phyloP scores from a whole-genome alignment of 2,888 invertebrate genomes.

The Arenicola marina region DNA sequence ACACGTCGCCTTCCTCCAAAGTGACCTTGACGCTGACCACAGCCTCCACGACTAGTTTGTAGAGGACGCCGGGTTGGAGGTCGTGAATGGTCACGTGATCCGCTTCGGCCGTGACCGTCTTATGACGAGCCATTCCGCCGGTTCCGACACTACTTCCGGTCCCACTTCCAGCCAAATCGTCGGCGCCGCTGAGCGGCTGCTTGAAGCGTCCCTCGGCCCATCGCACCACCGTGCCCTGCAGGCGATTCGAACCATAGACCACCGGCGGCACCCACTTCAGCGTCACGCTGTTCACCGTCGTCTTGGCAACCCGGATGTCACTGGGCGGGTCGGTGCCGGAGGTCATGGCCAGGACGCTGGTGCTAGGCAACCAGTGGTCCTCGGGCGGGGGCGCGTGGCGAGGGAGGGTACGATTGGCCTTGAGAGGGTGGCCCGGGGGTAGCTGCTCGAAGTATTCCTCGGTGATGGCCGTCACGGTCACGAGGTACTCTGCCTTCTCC shows the following conservation, averaged over 20 bases:
- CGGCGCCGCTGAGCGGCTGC: not conserved
- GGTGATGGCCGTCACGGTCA: conserved; percentile 58
- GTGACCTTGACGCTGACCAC: conserved; percentile 60
- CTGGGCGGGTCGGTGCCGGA: conserved; percentile 58
- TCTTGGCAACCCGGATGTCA: conserved; percentile 36
- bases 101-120: conserved; percentile 14
- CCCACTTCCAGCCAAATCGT: too few species aligned
- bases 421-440: conserved; percentile 50
- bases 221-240: conserved; percentile 54
- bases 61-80: conserved; percentile 55
- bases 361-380: conserved; percentile 56
- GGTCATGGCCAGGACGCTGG: conserved; percentile 53
- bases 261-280: conserved; percentile 57
- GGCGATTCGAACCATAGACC: conserved; percentile 58
- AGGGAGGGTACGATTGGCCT: conserved; percentile 45
- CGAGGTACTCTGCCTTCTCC: conserved; percentile 57
- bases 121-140: conserved; percentile 14
- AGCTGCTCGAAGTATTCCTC: conserved; percentile 60
- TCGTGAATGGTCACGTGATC: conserved; percentile 47
- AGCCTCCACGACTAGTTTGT: conserved; percentile 58
- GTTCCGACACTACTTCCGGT: too few species aligned
- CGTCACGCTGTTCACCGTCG: conserved; percentile 48
- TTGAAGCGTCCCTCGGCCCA: conserved; percentile 47
- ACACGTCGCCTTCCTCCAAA: conserved; percentile 44
- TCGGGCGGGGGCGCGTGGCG: conserved; percentile 46